Evolutionary conservation across 2,113 vertebrate genomes (phyloP), one percentile per base, ranked within the genome.

Genomic region (Polypterus senegalus): DNA sequence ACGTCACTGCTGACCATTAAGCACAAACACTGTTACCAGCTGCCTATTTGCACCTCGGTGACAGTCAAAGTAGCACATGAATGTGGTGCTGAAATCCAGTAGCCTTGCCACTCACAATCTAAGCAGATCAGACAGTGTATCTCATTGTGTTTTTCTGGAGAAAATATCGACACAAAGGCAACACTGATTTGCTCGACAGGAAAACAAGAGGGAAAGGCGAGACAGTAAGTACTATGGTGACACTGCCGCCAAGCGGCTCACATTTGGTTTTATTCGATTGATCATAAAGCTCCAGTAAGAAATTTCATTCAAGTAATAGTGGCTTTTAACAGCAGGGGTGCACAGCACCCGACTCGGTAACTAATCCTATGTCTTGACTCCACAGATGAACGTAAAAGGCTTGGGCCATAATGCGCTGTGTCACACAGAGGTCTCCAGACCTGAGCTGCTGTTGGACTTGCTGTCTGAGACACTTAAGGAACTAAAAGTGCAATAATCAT

Each of bases 131-230:
- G 64, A 74, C 55, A 77, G 71, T 71, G 69, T 68, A 70, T 71
- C 74, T 77, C 83, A 85, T 54, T 86, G 79, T 71, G 85, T 76
- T 69, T 89, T 91, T 85, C 91, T 82, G 75, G 81, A 89, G 62
- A 89, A 77, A 45, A 87, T 63, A 83, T 86, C 81, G 84, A 88
- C 83, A 71, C 84, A 88, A 74, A 88, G 78, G 81, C 87, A 89
- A 86, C 84, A 89, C 76, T 88, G 86, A 83, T 84, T 82, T 76
- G 78, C 85, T 89, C 87, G 91, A 81, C 10, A 81, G 71, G 77
- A 74, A 74, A 75, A 64, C 70, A 66, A 72, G 58, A 53, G 64
- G 46, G 63, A 70, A 70, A 65, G 74, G 75, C 65, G 67, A 77
- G 76, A 74, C 74, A 78, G 72, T 67, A 65, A 71, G 9, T 64